Percentiles rank a stretch among this genome's conserved stretches.
Evolutionary conservation across 1,140 invertebrate genomes (phyloP).

Genomic region (Bombus affinis): DNA sequence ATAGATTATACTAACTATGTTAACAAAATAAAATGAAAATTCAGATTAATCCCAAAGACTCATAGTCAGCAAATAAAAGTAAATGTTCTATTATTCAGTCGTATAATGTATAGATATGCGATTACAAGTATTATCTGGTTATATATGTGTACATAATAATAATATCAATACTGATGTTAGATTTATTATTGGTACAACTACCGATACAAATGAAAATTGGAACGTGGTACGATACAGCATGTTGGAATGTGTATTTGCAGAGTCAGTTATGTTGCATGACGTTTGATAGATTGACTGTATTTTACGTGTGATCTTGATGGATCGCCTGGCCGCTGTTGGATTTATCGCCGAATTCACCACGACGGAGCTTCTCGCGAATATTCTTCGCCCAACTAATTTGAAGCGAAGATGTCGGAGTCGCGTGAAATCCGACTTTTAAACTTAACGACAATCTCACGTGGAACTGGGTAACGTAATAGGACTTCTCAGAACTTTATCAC

Average conservation of each 20-base stretch:
- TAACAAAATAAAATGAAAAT: too few species aligned
- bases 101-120: too few species aligned
- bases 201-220: neutral
- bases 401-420: neutral
- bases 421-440: slow-evolving; percentile 14
- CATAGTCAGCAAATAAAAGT: too few species aligned
- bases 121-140: too few species aligned
- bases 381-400: neutral
- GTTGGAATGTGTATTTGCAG: slow-evolving; percentile 4
- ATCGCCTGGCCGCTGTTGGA: neutral
- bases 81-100: too few species aligned
- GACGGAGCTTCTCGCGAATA: neutral
- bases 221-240: neutral
- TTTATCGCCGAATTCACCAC: slow-evolving; percentile 4
- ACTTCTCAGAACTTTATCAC: slow-evolving; percentile 11
- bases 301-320: slow-evolving; percentile 45
- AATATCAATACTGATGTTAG: too few species aligned
- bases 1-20: too few species aligned
- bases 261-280: slow-evolving; percentile 19
- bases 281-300: slow-evolving; percentile 45
- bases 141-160: too few species aligned
- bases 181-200: too few species aligned
- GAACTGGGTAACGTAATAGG: slow-evolving; percentile 27
- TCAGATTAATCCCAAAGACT: too few species aligned
- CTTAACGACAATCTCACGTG: slow-evolving; percentile 10